phyloP scores from a whole-genome alignment of 2,797 vertebrate genomes.

The Perodicticus potto region DNA sequence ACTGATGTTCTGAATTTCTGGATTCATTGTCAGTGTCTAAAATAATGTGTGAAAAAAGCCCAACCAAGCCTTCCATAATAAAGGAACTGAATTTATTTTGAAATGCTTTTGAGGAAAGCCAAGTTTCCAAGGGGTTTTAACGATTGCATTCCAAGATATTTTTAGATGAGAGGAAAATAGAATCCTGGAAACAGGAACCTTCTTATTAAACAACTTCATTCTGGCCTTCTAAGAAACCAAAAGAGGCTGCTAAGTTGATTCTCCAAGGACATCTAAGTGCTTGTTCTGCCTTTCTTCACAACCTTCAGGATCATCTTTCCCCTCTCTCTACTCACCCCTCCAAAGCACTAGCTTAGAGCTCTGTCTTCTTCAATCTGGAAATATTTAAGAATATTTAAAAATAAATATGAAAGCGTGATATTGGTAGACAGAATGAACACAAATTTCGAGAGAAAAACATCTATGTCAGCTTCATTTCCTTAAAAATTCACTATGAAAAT shows the following conservation, averaged over 20 bases:
- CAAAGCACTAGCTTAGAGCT: not conserved
- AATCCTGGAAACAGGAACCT: slow-evolving; percentile 30
- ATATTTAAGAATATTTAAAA: not conserved
- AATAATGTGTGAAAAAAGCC: slow-evolving; percentile 58
- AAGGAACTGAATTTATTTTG: slow-evolving; percentile 71
- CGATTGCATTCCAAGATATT: slow-evolving; percentile 55
- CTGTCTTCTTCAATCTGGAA: not conserved
- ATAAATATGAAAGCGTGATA: not conserved
- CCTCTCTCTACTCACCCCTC: not conserved
- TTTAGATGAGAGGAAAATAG: slow-evolving; percentile 74
- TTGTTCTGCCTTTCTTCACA: slow-evolving; percentile 31
- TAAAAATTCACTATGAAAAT: not conserved
- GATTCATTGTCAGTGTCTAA: slow-evolving; percentile 47
- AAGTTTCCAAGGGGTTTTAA: slow-evolving; percentile 54
- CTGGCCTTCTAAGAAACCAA: slow-evolving; percentile 62
- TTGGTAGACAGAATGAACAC: not conserved
- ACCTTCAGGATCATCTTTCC: slow-evolving; percentile 37
- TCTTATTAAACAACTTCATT: slow-evolving; percentile 64
- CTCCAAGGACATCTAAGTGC: not conserved
- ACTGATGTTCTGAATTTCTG: slow-evolving; percentile 65
- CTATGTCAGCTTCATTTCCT: not conserved
- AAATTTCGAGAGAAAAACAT: not conserved
- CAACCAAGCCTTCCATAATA: slow-evolving; percentile 34
- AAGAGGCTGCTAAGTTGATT: slow-evolving; percentile 46
- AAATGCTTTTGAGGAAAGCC: slow-evolving; percentile 63